Percentiles rank a stretch among this genome's conserved stretches.
Evolutionary conservation across 1,140 invertebrate genomes (phyloP).

Genomic region (Camponotus floridanus): DNA sequence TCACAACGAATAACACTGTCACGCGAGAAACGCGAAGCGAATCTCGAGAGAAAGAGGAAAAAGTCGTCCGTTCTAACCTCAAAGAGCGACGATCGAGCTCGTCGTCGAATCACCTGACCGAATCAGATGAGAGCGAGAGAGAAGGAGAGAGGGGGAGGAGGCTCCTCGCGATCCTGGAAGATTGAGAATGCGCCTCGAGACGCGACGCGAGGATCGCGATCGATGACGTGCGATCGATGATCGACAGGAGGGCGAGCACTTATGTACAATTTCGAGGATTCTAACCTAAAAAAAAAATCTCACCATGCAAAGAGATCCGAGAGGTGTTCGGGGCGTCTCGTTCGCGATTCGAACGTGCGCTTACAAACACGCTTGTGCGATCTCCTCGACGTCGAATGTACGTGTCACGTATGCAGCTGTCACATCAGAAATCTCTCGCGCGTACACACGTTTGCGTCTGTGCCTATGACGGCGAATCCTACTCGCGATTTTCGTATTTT

Average conservation of each 20-base stretch:
- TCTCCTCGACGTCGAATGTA: neutral
- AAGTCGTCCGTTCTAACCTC: conserved; percentile 1
- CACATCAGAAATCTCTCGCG: conserved; percentile 7
- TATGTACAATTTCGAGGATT: neutral
- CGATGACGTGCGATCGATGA: neutral
- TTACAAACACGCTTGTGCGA: neutral
- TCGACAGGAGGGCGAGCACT: too few species aligned
- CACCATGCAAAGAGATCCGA: conserved; percentile 45
- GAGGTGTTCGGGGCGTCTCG: neutral
- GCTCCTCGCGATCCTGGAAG: neutral
- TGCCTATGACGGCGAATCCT: neutral
- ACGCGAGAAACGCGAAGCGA: neutral
- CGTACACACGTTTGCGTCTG: neutral
- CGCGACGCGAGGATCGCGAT: neutral
- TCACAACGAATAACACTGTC: too few species aligned
- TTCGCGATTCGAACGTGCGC: conserved; percentile 2
- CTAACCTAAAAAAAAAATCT: conserved; percentile 40
- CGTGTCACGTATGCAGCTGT: neutral
- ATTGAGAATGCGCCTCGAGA: neutral
- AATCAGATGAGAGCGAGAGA: neutral
- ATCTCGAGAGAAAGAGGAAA: too few species aligned
- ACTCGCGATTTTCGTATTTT: neutral
- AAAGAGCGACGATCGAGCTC: neutral
- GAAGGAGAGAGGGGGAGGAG: neutral
- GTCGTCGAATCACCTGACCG: conserved; percentile 4